phyloP scores from a whole-genome alignment of 2,113 vertebrate species.

The Mormyrus lacerda region DNA sequence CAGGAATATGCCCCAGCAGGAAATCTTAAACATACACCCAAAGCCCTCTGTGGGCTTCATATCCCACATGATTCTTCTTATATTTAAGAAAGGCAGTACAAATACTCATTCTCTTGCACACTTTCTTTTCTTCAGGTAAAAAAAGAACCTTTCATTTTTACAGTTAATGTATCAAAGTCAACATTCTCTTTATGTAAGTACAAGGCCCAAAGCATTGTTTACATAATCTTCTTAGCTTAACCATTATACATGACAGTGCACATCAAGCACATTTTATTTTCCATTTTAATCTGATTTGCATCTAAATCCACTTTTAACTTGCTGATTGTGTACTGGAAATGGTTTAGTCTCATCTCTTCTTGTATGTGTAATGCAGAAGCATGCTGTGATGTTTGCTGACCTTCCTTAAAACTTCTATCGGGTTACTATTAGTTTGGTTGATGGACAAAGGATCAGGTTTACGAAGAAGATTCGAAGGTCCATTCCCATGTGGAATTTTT shows the following conservation, averaged over 20 bases:
- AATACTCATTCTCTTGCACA: not conserved
- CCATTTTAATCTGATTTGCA: not conserved
- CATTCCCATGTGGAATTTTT: not conserved
- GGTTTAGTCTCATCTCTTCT: not conserved
- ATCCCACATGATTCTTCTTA: not conserved
- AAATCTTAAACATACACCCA: not conserved
- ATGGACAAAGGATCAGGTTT: not conserved
- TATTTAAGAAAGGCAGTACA: not conserved
- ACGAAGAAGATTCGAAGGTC: not conserved
- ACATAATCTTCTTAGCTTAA: not conserved
- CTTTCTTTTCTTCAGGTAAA: not conserved
- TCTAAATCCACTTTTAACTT: not conserved
- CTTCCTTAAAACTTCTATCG: not conserved
- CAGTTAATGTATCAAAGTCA: slow-evolving; percentile 13
- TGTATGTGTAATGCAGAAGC: not conserved
- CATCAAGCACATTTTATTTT: not conserved
- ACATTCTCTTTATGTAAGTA: not conserved
- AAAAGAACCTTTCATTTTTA: not conserved
- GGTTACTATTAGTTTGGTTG: not conserved
- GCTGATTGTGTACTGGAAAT: not conserved
- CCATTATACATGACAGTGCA: not conserved
- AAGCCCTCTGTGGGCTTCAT: not conserved
- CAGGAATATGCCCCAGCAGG: not conserved
- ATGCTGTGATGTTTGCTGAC: slow-evolving; percentile 2
- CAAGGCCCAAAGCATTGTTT: not conserved